phyloP scores from a whole-genome alignment of 2,113 vertebrate genomes.

The Mohoua ochrocephala region DNA sequence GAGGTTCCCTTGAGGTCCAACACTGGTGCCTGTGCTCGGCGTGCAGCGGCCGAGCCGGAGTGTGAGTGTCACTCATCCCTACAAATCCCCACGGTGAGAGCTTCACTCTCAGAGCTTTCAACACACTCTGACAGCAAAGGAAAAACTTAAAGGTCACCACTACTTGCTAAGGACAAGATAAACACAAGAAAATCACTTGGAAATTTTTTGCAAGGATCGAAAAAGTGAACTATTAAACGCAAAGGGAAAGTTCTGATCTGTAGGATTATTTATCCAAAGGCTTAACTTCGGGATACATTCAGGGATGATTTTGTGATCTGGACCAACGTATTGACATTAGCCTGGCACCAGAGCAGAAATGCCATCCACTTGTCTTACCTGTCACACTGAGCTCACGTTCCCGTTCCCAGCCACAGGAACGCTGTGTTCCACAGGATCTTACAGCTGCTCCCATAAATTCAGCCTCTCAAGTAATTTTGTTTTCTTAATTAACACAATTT shows the following conservation, averaged over 20 bases:
- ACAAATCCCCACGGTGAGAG: slow-evolving; percentile 71
- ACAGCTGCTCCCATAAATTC: neutral
- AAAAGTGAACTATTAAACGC: slow-evolving; percentile 14
- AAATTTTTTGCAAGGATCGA: slow-evolving; percentile 40
- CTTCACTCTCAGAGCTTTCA: slow-evolving; percentile 72
- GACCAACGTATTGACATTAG: neutral
- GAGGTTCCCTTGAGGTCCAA: slow-evolving; percentile 59
- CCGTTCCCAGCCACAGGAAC: neutral
- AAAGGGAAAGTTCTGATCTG: slow-evolving; percentile 15
- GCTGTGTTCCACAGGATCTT: neutral
- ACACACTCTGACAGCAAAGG: slow-evolving; percentile 78
- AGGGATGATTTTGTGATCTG: neutral
- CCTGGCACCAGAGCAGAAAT: neutral
- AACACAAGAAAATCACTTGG: slow-evolving; percentile 69
- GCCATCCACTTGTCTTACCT: neutral
- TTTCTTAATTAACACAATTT: neutral
- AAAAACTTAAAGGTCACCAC: slow-evolving; percentile 80
- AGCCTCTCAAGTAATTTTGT: neutral
- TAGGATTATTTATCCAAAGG: neutral
- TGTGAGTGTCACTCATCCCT: slow-evolving; percentile 68
- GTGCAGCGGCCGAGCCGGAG: slow-evolving; percentile 48
- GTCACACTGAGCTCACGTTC: neutral
- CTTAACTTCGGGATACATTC: neutral
- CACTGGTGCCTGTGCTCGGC: slow-evolving; percentile 24
- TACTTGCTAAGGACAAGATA: slow-evolving; percentile 73